Evolutionary conservation across 2,797 vertebrate genomes (phyloP).

Genomic region (Argyrosomus regius): DNA sequence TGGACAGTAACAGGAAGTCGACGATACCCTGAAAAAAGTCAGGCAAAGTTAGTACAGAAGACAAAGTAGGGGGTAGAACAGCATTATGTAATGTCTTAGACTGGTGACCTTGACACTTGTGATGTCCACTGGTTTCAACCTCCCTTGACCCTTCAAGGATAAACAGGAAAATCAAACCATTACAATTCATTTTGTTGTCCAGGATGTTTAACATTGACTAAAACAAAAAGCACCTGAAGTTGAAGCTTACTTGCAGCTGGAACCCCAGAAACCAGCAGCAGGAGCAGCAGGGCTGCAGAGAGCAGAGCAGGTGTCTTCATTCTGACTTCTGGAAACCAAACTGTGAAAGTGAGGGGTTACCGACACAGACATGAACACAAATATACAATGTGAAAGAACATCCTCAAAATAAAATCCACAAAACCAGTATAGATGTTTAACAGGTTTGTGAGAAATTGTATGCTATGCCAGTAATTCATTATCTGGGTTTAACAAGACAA

Average conservation of each 20-base stretch:
- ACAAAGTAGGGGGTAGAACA: not conserved
- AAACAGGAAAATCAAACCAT: not conserved
- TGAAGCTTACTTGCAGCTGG: not conserved
- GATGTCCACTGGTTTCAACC: not conserved
- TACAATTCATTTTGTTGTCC: not conserved
- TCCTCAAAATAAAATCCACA: not conserved
- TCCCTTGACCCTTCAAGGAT: not conserved
- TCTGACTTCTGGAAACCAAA: not conserved
- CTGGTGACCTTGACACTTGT: not conserved
- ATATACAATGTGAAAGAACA: not conserved
- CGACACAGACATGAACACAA: not conserved
- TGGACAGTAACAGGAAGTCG: conserved; percentile 15
- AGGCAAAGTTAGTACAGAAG: not conserved
- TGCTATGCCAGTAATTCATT: no score
- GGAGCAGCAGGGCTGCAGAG: conserved; percentile 17
- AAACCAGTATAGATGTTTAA: not conserved
- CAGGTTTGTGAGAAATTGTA: not conserved
- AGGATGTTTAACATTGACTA: not conserved
- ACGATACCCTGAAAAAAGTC: not conserved
- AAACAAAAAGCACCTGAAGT: not conserved
- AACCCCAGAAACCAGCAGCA: not conserved
- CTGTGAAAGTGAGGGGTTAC: not conserved
- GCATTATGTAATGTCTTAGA: not conserved
- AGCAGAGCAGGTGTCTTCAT: conserved; percentile 8
- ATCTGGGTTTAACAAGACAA: not conserved